phyloP scores from a whole-genome alignment of 2,113 vertebrate genomes.

The Periophthalmus modestus region DNA sequence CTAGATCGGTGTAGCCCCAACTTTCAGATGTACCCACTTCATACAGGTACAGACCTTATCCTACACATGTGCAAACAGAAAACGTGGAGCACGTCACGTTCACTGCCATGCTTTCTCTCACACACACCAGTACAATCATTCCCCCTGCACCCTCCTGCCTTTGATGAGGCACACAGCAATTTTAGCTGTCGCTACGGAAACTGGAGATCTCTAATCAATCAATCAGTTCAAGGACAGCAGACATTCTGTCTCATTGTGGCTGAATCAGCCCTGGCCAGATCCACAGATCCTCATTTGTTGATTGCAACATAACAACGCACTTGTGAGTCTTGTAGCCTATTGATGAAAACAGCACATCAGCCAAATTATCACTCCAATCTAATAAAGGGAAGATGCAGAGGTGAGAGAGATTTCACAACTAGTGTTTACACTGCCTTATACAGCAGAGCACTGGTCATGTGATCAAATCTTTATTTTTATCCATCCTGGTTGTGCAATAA shows the following conservation, averaged over 20 bases:
- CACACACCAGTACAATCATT: conserved; percentile 7
- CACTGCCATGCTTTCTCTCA: conserved; percentile 1
- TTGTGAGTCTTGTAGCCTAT: conserved; percentile 26
- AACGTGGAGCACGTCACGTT: not conserved
- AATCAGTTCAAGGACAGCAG: conserved; percentile 48
- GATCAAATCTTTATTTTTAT: not conserved
- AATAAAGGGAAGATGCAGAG: conserved; percentile 12
- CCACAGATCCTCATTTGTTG: conserved; percentile 42
- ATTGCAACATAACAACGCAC: conserved; percentile 37
- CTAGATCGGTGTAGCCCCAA: too few relatives aligned
- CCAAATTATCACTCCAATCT: conserved; percentile 29
- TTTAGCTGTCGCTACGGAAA: conserved; percentile 63
- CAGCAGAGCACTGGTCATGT: not conserved
- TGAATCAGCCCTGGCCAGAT: conserved; percentile 53
- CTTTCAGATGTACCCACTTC: conserved; percentile 17
- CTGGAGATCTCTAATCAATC: conserved; percentile 66
- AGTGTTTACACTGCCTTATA: not conserved
- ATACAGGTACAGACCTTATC: not conserved
- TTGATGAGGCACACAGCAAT: conserved; percentile 67
- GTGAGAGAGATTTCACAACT: not conserved
- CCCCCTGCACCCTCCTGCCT: conserved; percentile 32
- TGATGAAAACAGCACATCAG: conserved; percentile 37
- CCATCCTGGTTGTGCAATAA: not conserved
- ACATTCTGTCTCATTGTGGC: conserved; percentile 49
- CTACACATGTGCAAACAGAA: not conserved